phyloP scores from a whole-genome alignment of 2,888 invertebrate species.

The Amphipoea oculea region DNA sequence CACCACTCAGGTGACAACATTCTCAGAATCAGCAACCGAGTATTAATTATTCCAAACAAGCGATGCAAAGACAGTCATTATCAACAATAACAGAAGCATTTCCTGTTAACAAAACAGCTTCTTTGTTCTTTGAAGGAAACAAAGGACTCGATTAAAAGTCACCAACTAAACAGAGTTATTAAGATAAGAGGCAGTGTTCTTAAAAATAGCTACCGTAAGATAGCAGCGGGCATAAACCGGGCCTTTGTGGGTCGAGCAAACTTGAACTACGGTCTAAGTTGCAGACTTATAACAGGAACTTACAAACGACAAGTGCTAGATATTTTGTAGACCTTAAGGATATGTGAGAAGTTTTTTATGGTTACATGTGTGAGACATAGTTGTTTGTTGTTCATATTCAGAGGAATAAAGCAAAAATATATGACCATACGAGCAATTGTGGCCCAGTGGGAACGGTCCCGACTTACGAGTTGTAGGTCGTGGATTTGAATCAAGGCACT shows the following conservation, averaged over 20 bases:
- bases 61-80: constrained; percentile 25
- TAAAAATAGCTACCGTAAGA: constrained; percentile 76
- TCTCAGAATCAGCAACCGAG: constrained; percentile 1
- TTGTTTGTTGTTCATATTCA: not conserved
- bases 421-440: not conserved
- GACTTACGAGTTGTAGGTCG: too few species aligned
- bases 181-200: constrained; percentile 76
- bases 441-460: too few species aligned
- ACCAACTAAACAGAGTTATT: constrained; percentile 75
- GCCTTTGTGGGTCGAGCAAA: constrained; percentile 76
- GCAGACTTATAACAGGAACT: constrained; percentile 34
- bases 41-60: not conserved
- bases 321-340: constrained; percentile 25
- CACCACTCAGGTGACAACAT: not conserved
- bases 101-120: constrained; percentile 38
- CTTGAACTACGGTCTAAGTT: constrained; percentile 67
- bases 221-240: constrained; percentile 70
- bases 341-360: constrained; percentile 36
- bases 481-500: not conserved
- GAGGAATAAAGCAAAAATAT: not conserved
- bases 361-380: constrained; percentile 5
- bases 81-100: constrained; percentile 35
- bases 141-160: constrained; percentile 77
- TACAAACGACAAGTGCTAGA: not conserved
- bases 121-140: constrained; percentile 61